Conservation (phyloP, 2,113 vertebrate species). For the Sigmodon hispidus region DNA sequence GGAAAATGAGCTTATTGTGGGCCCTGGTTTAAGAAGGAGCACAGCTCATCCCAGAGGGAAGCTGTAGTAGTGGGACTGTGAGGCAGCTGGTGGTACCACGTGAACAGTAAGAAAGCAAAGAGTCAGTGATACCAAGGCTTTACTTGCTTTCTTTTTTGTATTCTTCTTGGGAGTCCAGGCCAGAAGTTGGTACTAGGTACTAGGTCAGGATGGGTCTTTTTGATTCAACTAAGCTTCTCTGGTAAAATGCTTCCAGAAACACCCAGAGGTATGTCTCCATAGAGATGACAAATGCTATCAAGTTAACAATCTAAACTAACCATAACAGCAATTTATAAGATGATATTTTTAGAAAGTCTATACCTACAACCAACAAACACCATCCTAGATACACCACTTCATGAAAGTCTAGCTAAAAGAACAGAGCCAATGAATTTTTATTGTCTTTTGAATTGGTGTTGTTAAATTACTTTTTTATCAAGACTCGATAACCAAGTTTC, state of each 20-base stretch:
- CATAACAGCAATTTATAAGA: not conserved
- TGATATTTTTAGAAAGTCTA: not conserved
- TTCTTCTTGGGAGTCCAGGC: not conserved
- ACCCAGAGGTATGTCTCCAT: not conserved
- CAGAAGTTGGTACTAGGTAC: not conserved
- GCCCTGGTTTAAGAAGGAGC: not conserved
- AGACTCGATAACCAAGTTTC: conserved; percentile 42
- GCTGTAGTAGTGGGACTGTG: not conserved
- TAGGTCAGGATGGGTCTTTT: not conserved
- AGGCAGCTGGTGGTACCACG: not conserved
- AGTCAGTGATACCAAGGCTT: not conserved
- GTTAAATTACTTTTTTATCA: conserved; percentile 18
- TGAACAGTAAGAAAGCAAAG: not conserved
- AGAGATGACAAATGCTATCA: not conserved
- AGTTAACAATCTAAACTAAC: not conserved
- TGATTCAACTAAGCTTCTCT: not conserved
- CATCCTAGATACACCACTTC: no score
- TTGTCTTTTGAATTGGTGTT: not conserved
- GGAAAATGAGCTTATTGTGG: not conserved
- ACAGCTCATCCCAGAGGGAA: not conserved
- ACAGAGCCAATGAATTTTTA: not conserved
- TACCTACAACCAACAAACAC: not conserved
- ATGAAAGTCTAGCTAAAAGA: not conserved
- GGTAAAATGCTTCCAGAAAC: not conserved
- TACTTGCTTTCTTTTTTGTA: not conserved